Conservation (phyloP, 2,113 vertebrate species). For the Sardina pilchardus region DNA sequence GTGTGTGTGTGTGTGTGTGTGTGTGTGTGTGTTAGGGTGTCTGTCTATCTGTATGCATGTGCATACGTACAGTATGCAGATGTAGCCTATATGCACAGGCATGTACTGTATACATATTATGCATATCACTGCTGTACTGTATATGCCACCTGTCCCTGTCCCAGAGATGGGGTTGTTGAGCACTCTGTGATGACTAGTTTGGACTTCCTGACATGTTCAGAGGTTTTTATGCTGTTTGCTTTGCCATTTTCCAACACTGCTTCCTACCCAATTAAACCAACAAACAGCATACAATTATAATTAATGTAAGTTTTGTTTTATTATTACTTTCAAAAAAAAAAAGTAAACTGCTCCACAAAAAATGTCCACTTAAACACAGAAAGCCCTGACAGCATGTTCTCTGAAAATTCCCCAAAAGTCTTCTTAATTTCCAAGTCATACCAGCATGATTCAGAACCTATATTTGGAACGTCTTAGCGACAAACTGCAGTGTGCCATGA, state of each 20-base stretch:
- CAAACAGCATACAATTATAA: constrained; percentile 67
- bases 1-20: background rate
- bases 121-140: background rate
- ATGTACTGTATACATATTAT: background rate
- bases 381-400: background rate
- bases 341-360: constrained; percentile 38
- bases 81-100: background rate
- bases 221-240: constrained; percentile 39
- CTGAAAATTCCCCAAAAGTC: background rate
- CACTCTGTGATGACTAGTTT: no score
- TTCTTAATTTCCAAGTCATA: background rate
- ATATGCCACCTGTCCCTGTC: no score
- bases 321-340: no score
- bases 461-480: background rate
- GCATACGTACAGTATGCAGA: background rate
- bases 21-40: background rate
- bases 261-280: constrained; percentile 65
- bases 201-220: no score
- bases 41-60: background rate
- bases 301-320: constrained; percentile 57
- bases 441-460: background rate
- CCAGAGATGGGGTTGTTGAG: no score
- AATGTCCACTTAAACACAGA: background rate
- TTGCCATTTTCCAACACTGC: constrained; percentile 48
- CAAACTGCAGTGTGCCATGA: background rate